phyloP scores from a whole-genome alignment of 2,113 vertebrate species.

The Glareola pratincola region DNA sequence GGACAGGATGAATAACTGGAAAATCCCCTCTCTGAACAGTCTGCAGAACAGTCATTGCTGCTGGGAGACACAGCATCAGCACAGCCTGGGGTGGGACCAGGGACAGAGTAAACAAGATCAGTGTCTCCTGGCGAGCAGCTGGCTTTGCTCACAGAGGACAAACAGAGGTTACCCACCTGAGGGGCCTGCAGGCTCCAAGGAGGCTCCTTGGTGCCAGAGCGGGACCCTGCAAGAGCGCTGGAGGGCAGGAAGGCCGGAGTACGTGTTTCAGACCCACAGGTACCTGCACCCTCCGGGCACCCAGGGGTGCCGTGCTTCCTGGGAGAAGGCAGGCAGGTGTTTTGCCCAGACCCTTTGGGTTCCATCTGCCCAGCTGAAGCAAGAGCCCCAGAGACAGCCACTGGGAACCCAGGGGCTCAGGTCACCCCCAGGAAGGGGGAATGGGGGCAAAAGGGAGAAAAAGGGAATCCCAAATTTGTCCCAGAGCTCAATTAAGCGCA shows the following conservation, averaged over 20 bases:
- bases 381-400: fast-evolving
- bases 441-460: fast-evolving
- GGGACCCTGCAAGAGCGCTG: fast-evolving
- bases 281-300: background rate
- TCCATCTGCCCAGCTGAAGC: background rate
- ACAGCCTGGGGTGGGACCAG: background rate
- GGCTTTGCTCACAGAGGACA: background rate
- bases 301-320: background rate
- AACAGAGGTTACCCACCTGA: fast-evolving
- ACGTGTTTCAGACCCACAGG: fast-evolving
- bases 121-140: background rate
- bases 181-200: background rate
- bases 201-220: background rate
- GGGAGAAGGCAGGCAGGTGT: fast-evolving
- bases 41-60: fast-evolving
- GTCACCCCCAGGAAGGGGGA: background rate
- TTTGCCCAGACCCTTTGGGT: background rate
- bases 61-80: background rate
- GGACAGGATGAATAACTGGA: background rate
- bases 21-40: background rate
- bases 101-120: background rate
- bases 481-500: background rate
- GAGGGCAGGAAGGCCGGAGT: background rate
- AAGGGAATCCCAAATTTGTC: background rate
- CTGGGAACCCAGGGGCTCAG: no score